Base-by-base conservation (phyloP, 2,888 invertebrate species). In the Arge pagana region DNA sequence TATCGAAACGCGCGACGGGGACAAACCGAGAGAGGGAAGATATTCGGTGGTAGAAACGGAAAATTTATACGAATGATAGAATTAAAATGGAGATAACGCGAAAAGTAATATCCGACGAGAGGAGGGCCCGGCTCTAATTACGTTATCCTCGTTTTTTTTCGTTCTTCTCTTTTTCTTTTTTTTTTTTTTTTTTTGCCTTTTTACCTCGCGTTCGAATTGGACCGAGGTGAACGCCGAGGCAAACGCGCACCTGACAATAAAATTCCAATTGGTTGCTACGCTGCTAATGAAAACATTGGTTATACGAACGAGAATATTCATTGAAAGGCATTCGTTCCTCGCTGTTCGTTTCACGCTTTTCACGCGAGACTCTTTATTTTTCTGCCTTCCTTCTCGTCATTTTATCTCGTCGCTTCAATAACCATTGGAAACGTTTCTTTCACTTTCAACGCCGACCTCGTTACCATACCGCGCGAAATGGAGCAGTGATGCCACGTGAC, bases 71-170 rank as follows among this genome's bases (percentile, higher is more conserved):
- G 45, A 45, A 45, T 33, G 45, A 45, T 45, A 33, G 23, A 45
- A 45, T 45, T 45, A 45, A 31, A 45, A 45, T 45, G 45, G 45
- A 45, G 31, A 45, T 45, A 45, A 45, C 35, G 45, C 35, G 33
- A 33, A 30, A 33, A 33, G 31, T 45, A 45, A 45, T 45, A 45
- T 45, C 45, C 33, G 35, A 45, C 45, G 33, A 45, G 18, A 23
- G 24, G 18, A 23, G 24, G 33, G n/a, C 45, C 45, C 23, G 15
- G 23, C 23, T 23, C 45, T 45, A 45, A 45, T 45, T 45, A 45
- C 45, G 35, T 45, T 45, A 45, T 45, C 45, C 45, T 33, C 45
- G 31, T 45, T 45, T 45, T 35, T 24, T 33, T 45, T 45, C 45
- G 31, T 45, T 45, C 35, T 35, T 24, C 23, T 45, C 35, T 45